Base-by-base conservation (phyloP, 23 tunicate species). In the Aplidium turbinatum region DNA sequence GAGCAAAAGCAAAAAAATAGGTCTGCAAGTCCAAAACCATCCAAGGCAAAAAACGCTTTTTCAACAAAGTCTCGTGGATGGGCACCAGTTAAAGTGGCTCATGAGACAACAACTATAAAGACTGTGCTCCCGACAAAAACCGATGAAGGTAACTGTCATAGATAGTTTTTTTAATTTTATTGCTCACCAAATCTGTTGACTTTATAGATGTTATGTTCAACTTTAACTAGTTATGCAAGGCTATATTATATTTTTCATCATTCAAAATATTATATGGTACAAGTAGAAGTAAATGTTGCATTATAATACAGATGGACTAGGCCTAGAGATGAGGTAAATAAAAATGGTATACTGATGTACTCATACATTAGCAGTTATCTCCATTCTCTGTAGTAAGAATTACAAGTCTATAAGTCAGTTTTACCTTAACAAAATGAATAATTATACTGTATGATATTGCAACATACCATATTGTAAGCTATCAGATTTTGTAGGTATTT, bases 71-170 rank as follows among this genome's bases (percentile, higher is more conserved):
- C n/a, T n/a, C n/a, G n/a, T n/a, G n/a, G n/a, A n/a, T n/a, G n/a
- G n/a, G n/a, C 11, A 42, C 20, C 33, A 47, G 50, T 40, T 30
- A 52, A 78, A 78, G 4, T 61, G 31, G 9, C 40, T 57, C 61
- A 60, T 13, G 68, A 13, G 63, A 76, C 4, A 3, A 31, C 23
- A 57, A 36, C 42, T 33, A 35, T 38, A 71, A 54, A 51, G 78
- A 54, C 19, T 21, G 24, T 23, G 58, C 33, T 25, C 33, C 22
- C 35, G 7, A 42, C 47, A 42, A 42, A 42, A 42, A 42, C 63
- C 21, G 63, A n/a, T n/a, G n/a, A n/a, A n/a, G n/a, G n/a, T n/a
- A n/a, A n/a, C n/a, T n/a, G n/a, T n/a, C n/a, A n/a, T n/a, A 57
- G 28, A 16, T 9, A 9, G 50, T 42, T 11, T 42, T 42, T 42